phyloP scores from a whole-genome alignment of 2,113 vertebrate species.

The Psophia crepitans region DNA sequence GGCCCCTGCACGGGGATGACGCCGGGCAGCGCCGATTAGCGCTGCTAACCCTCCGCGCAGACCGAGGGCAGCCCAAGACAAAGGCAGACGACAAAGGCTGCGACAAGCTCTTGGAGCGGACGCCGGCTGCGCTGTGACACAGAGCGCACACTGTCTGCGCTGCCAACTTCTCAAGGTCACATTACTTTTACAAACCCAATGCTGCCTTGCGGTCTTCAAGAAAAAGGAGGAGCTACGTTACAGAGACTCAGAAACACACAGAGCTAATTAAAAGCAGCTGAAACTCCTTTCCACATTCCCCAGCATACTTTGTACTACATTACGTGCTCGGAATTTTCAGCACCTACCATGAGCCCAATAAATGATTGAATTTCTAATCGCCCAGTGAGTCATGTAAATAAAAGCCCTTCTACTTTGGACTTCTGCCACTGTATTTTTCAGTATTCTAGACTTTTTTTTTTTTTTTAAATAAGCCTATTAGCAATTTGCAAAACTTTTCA shows the following conservation, averaged over 20 bases:
- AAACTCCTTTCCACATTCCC: not conserved
- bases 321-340: not conserved
- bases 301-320: not conserved
- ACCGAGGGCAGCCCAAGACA: not conserved
- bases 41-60: not conserved
- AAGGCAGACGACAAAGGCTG: not conserved
- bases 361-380: not conserved
- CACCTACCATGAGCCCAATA: not conserved
- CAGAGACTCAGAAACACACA: not conserved
- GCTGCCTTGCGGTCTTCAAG: not conserved
- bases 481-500: not conserved
- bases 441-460: not conserved
- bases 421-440: not conserved
- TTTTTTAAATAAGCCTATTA: not conserved
- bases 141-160: fast-evolving
- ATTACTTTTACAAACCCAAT: fast-evolving
- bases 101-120: not conserved
- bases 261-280: not conserved
- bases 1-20: fast-evolving
- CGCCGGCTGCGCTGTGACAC: not conserved
- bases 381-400: not conserved
- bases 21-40: not conserved
- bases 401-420: not conserved
- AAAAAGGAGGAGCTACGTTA: not conserved
- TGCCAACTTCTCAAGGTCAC: not conserved